Evolutionary conservation across 2,113 vertebrate species (phyloP).

Genomic region (Trogon melanurus): DNA sequence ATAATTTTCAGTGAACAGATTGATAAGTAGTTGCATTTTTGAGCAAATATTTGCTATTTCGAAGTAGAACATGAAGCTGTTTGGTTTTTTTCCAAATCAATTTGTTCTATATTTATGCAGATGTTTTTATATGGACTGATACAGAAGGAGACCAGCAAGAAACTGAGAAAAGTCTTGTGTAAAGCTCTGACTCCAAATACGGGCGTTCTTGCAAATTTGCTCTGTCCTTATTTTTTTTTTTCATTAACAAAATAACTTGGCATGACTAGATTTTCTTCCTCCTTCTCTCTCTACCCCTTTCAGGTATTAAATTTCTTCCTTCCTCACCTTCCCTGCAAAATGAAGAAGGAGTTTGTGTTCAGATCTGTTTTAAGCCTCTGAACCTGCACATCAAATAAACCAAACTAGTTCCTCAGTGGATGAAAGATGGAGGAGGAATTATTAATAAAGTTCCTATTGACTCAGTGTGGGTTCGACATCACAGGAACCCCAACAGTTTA

Average conservation of each 20-base stretch:
- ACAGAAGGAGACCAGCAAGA: background rate
- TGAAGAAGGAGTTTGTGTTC: slow-evolving; percentile 4
- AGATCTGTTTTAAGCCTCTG: slow-evolving; percentile 15
- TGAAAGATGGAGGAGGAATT: slow-evolving; percentile 43
- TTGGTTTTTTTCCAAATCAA: accelerated
- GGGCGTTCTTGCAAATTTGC: background rate
- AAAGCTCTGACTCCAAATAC: background rate
- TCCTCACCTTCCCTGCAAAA: background rate
- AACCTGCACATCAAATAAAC: slow-evolving; percentile 35
- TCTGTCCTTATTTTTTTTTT: background rate
- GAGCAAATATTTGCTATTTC: background rate
- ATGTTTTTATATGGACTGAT: background rate
- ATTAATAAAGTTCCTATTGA: background rate
- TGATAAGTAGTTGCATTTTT: background rate
- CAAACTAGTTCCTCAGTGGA: background rate
- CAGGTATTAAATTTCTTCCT: background rate
- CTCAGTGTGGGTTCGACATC: background rate
- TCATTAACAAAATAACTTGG: background rate
- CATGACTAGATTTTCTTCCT: background rate
- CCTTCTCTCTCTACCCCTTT: background rate
- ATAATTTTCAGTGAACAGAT: background rate
- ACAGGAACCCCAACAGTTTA: background rate
- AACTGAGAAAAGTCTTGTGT: background rate
- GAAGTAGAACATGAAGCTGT: background rate
- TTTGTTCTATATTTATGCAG: background rate